Percentiles rank a stretch among this genome's conserved stretches.
These are phyloP conservation scores for Cheilosia pagana DNA, from an alignment of 2,888 invertebrate genomes.

Conservation along the genomic window DNA sequence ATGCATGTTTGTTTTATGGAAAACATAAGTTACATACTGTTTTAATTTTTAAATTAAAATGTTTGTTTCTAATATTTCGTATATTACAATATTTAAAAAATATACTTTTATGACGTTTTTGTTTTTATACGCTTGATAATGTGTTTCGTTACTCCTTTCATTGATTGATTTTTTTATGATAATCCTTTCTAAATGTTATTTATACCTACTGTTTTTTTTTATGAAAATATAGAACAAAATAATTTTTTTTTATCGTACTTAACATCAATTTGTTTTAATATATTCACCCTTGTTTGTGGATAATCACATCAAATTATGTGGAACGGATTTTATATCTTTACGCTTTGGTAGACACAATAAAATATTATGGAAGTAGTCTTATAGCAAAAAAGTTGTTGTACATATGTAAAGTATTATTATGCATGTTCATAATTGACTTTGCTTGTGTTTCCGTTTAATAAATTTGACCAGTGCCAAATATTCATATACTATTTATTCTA, in stretches of 20 bases:
- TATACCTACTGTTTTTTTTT: background rate
- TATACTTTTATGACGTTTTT: background rate
- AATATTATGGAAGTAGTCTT: constrained; percentile 8
- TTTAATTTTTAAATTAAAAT: no score
- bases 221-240: background rate
- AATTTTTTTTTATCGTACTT: background rate
- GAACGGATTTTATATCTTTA: constrained; percentile 10
- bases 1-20: no score
- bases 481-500: background rate
- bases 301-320: constrained; percentile 17
- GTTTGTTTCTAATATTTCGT: no score
- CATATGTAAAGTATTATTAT: background rate
- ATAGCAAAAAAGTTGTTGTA: background rate
- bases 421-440: constrained; percentile 14
- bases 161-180: background rate
- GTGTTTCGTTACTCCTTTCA: no score
- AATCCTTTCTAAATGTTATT: background rate
- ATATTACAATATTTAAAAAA: no score
- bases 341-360: background rate
- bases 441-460: background rate
- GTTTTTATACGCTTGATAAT: background rate
- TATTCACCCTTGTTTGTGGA: background rate
- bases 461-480: background rate
- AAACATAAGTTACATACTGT: no score
- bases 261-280: background rate